Evolutionary conservation across 1,140 invertebrate genomes (phyloP).

Genomic region (Drosophila obscura): DNA sequence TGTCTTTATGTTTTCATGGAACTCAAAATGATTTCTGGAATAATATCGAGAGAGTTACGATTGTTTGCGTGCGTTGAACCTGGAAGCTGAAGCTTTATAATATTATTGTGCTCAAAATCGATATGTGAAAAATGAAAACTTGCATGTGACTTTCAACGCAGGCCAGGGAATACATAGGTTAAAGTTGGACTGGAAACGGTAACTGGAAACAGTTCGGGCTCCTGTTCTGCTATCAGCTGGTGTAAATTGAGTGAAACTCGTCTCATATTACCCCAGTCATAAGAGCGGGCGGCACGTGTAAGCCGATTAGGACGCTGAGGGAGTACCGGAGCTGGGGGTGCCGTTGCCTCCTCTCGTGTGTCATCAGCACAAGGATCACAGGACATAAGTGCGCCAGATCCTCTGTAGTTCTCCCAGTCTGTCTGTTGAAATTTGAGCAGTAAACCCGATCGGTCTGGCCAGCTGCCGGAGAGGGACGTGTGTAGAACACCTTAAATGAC

Average conservation of each 20-base stretch:
- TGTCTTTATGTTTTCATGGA: slow-evolving; percentile 13
- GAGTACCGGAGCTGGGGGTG: slow-evolving; percentile 21
- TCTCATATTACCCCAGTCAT: slow-evolving; percentile 44
- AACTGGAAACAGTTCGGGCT: slow-evolving; percentile 12
- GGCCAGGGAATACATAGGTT: background rate
- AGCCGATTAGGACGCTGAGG: slow-evolving; percentile 51
- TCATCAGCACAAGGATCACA: slow-evolving; percentile 29
- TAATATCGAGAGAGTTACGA: background rate
- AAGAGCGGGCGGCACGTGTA: slow-evolving; percentile 65
- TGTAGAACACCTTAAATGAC: slow-evolving; percentile 76
- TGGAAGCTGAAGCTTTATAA: background rate
- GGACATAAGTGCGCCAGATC: slow-evolving; percentile 41
- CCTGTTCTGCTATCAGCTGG: slow-evolving; percentile 24
- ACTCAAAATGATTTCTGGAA: background rate
- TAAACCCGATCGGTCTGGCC: slow-evolving; percentile 34
- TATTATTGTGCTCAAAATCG: slow-evolving; percentile 11
- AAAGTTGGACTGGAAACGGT: background rate
- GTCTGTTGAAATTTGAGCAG: slow-evolving; percentile 40
- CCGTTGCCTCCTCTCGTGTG: slow-evolving; percentile 16
- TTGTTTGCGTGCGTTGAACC: background rate
- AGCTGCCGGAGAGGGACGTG: slow-evolving; percentile 47
- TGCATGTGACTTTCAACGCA: slow-evolving; percentile 67
- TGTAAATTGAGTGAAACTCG: slow-evolving; percentile 53
- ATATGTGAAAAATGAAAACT: slow-evolving; percentile 12
- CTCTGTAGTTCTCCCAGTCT: background rate